Conservation (phyloP, 2,888 invertebrate species). For the Heliconius erato region DNA sequence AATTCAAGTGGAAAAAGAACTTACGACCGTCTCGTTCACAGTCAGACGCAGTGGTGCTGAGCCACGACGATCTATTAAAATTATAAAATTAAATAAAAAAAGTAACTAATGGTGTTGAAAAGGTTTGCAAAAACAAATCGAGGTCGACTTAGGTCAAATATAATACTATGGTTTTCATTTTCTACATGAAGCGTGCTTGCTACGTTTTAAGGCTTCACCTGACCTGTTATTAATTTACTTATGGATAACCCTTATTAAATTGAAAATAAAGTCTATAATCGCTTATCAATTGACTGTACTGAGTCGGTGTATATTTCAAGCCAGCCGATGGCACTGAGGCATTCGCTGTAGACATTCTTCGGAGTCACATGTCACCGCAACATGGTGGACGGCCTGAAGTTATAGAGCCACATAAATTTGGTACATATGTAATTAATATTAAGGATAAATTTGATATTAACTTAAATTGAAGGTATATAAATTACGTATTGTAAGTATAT, state of each 20-base stretch:
- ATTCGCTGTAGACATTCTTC: constrained; percentile 36
- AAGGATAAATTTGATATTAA: background rate
- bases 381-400: background rate
- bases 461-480: background rate
- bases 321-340: constrained; percentile 25
- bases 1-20: too few species aligned
- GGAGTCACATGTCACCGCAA: constrained; percentile 29
- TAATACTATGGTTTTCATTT: constrained; percentile 41
- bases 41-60: background rate
- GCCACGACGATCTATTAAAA: background rate
- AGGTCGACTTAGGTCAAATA: constrained; percentile 46
- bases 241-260: background rate
- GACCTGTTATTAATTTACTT: background rate
- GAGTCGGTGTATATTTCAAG: constrained; percentile 7
- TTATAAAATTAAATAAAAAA: background rate
- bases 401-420: constrained; percentile 4
- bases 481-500: background rate
- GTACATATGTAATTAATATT: background rate
- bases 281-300: constrained; percentile 1
- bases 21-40: too few species aligned
- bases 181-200: constrained; percentile 34
- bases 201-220: constrained; percentile 40
- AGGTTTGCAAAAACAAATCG: constrained; percentile 38
- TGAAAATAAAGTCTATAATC: background rate
- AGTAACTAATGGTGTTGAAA: constrained; percentile 8